Percentiles rank a stretch among this genome's conserved stretches.
These are phyloP conservation scores for Stenichneumon culpator DNA, from an alignment of 2,888 invertebrate genomes.

Conservation along the genomic window DNA sequence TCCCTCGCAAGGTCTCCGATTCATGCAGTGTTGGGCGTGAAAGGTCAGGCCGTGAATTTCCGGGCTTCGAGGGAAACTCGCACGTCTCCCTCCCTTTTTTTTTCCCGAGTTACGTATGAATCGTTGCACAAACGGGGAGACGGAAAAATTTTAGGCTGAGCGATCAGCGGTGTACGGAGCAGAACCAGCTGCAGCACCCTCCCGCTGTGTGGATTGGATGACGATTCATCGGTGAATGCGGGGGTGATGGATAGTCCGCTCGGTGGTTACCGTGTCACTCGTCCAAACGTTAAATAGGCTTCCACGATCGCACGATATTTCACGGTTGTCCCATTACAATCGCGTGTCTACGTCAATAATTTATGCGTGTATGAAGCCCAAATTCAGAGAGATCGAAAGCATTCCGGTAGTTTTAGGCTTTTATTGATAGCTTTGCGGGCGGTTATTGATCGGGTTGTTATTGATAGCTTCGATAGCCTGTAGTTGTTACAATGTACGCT, in stretches of 20 bases:
- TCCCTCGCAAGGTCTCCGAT: constrained; percentile 52
- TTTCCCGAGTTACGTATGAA: constrained; percentile 51
- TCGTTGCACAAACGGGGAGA: constrained; percentile 44
- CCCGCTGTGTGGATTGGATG: constrained; percentile 58
- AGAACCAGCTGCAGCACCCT: constrained; percentile 73
- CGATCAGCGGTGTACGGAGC: constrained; percentile 20
- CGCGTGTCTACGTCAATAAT: constrained; percentile 6
- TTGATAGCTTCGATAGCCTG: too few relatives aligned
- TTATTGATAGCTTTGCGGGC: too few relatives aligned
- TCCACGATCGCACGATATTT: constrained; percentile 75
- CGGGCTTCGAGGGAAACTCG: constrained; percentile 39
- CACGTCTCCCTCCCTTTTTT: constrained; percentile 4
- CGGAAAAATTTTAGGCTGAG: constrained; percentile 43
- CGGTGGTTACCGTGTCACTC: constrained; percentile 77
- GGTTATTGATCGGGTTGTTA: too few relatives aligned
- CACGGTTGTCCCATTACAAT: constrained; percentile 60
- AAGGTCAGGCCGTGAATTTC: constrained; percentile 57
- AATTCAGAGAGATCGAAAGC: background rate
- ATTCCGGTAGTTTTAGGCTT: background rate
- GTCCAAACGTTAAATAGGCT: constrained; percentile 76
- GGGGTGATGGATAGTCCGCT: constrained; percentile 83
- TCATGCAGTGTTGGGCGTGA: constrained; percentile 11
- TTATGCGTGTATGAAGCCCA: background rate
- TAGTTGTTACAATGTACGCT: too few relatives aligned
- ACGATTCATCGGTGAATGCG: constrained; percentile 71